Conservation (phyloP, 2,888 invertebrate genomes). For the Saturnia pavonia region DNA sequence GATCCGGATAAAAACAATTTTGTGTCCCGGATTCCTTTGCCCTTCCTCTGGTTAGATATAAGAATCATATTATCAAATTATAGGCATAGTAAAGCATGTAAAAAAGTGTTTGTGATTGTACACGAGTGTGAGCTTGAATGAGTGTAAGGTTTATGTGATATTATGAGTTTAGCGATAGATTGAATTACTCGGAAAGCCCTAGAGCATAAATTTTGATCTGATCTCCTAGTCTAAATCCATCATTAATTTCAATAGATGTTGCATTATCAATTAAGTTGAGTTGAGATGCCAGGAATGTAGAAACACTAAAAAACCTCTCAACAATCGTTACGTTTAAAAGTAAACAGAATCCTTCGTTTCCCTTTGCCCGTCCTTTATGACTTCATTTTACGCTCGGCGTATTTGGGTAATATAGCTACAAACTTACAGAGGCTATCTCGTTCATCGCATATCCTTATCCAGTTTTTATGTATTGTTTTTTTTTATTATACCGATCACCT, state of each 20-base stretch:
- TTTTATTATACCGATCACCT: not conserved
- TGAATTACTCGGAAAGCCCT: too few species aligned
- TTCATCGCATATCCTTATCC: slow-evolving; percentile 27
- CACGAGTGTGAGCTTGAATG: too few species aligned
- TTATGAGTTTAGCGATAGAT: too few species aligned
- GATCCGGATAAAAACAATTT: too few species aligned
- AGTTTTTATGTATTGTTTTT: slow-evolving; percentile 9
- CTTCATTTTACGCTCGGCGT: slow-evolving; percentile 52
- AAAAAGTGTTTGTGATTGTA: too few species aligned
- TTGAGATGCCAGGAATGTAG: not conserved
- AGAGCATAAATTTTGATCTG: too few species aligned
- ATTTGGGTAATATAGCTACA: slow-evolving; percentile 40
- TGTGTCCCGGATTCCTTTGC: too few species aligned
- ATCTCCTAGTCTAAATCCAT: not conserved
- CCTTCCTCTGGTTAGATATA: too few species aligned
- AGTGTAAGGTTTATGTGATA: too few species aligned
- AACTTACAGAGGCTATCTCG: slow-evolving; percentile 38
- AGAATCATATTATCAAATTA: too few species aligned
- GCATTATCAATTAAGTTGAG: not conserved
- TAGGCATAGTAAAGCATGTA: too few species aligned
- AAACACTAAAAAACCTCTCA: slow-evolving; percentile 4
- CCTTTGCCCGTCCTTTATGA: slow-evolving; percentile 27
- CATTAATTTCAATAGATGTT: not conserved
- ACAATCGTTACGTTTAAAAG: slow-evolving; percentile 40
- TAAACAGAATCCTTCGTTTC: slow-evolving; percentile 40